Evolutionary conservation across 2,888 invertebrate genomes (phyloP), one percentile per base, ranked within the genome.

Genomic region (Didymodactylos carnosus): DNA sequence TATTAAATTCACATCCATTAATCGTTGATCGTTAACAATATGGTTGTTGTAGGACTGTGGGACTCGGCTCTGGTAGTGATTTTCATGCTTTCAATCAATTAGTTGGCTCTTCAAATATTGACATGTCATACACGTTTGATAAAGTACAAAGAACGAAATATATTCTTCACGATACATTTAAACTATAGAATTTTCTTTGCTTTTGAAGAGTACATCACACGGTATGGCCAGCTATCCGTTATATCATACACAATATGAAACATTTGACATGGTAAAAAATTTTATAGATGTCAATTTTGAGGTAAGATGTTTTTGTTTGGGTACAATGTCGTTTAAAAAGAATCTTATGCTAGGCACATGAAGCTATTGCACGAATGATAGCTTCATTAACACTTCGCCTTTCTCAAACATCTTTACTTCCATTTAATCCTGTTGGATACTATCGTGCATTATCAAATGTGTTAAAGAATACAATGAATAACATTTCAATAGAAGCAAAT

Each of bases 201-300:
- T n/a, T n/a, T n/a, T n/a, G n/a, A n/a, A 62, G 62, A 35, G 13
- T 14, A 39, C 23, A 39, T 23, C 25, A 39, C 39, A 70, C n/a
- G 40, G 27, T 19, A 19, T 46, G 25, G 73, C 29, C n/a, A 4
- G 29, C 23, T 71, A 39, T 74, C 71, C 74, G 35, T 39, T 74
- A n/a, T 71, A 71, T 39, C 71, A 74, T 39, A 71, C 74, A n/a
- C 43, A 53, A 39, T 71, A 74, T 72, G 74, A 74, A 71, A 74
- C 71, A 11, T 74, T 39, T 74, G 35, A 53, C 25, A 35, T 74
- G 25, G 62, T 74, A 3, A 46, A 74, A 29, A 39, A 40, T 10
- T 71, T 29, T 39, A 35, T 74, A 35, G 74, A 74, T 40, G 71
- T 62, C 23, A 71, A 72, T 10, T 74, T 74, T 53, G 39, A 70